Percentiles rank a stretch among this genome's conserved stretches.
phyloP scores from a whole-genome alignment of 2,797 vertebrate species.

The Valencia hispanica region DNA sequence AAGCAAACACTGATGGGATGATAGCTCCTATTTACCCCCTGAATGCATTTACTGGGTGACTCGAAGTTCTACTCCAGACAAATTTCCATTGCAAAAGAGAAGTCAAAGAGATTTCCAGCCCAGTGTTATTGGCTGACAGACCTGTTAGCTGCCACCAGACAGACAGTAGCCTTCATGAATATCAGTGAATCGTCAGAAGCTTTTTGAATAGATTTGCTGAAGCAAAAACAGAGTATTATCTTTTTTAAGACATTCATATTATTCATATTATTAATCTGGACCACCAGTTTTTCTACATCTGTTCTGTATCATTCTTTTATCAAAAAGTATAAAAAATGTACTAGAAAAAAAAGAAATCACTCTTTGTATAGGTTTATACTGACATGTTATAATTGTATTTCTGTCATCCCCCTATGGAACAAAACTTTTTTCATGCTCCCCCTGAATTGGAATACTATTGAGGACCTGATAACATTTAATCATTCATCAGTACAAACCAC shows the following conservation, averaged over 20 bases:
- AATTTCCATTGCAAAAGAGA: constrained; percentile 62
- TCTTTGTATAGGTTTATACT: neutral
- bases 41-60: constrained; percentile 45
- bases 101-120: constrained; percentile 51
- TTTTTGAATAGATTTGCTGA: constrained; percentile 21
- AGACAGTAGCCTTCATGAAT: constrained; percentile 28
- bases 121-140: constrained; percentile 49
- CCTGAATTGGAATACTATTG: no score
- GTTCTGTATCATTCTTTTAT: neutral
- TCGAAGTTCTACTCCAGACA: constrained; percentile 32
- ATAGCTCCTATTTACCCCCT: constrained; percentile 51
- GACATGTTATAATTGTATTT: no score
- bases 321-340: neutral
- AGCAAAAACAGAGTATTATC: neutral
- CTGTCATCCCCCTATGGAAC: no score
- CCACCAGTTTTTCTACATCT: neutral
- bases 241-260: constrained; percentile 3
- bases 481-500: no score
- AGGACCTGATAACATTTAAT: no score
- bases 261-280: neutral
- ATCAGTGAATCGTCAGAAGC: constrained; percentile 17
- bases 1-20: constrained; percentile 68
- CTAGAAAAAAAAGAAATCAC: neutral
- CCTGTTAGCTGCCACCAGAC: constrained; percentile 29
- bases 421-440: no score